Evolutionary conservation across 2,797 vertebrate species (phyloP).

Genomic region (Rousettus madagascariensis): DNA sequence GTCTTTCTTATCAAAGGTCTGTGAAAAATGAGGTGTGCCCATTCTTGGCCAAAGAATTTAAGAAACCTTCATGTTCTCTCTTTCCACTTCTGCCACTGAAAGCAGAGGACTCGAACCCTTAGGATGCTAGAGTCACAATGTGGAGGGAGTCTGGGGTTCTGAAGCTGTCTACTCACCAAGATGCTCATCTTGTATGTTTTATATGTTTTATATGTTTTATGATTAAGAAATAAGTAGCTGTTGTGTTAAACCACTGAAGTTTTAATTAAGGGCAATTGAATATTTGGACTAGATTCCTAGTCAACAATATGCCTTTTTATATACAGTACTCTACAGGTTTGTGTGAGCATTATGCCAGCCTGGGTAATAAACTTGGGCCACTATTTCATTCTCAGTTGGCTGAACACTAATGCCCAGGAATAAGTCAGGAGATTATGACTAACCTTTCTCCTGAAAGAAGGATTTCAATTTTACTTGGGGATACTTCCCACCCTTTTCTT

Average conservation of each 20-base stretch:
- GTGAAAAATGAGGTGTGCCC: background rate
- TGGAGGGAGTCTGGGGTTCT: background rate
- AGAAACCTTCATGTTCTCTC: background rate
- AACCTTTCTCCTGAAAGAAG: background rate
- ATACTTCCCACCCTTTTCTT: background rate
- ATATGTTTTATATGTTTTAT: background rate
- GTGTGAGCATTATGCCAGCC: background rate
- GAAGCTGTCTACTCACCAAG: background rate
- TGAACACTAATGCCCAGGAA: background rate
- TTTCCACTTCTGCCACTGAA: background rate
- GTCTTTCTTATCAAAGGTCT: background rate
- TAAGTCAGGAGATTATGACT: background rate
- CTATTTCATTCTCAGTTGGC: background rate
- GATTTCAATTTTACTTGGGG: background rate
- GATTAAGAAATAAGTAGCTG: background rate
- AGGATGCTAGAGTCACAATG: background rate
- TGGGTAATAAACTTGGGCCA: background rate
- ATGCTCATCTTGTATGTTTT: background rate
- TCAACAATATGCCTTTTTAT: too few relatives aligned
- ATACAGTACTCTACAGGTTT: background rate
- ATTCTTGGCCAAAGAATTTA: background rate
- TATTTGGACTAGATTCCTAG: too few relatives aligned
- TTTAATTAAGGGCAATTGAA: too few relatives aligned
- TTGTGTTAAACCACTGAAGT: background rate
- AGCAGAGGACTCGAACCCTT: background rate